A percentile compares a stretch with the other conserved stretches of the same genome.
phyloP scores from a whole-genome alignment of 2,113 vertebrate species.

The Amphiprion ocellaris region DNA sequence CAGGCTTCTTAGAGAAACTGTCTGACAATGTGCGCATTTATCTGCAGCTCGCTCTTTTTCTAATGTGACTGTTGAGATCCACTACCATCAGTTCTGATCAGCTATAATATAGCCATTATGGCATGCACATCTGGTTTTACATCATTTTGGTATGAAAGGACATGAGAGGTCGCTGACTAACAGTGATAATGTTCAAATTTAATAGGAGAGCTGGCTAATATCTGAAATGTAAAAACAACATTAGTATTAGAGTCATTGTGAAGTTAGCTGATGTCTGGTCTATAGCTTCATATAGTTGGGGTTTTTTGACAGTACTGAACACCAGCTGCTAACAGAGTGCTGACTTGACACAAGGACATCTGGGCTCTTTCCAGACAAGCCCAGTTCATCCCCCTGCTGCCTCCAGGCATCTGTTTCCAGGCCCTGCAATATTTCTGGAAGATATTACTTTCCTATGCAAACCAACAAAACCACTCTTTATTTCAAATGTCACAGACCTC shows the following conservation, averaged over 20 bases:
- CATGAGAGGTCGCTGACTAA: background rate
- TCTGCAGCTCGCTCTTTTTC: background rate
- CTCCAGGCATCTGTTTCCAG: slow-evolving; percentile 73
- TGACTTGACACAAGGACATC: slow-evolving; percentile 53
- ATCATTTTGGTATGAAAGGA: background rate
- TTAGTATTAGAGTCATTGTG: no score
- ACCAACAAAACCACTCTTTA: slow-evolving; percentile 79
- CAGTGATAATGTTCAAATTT: background rate
- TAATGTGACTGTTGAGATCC: background rate
- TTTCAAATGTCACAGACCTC: slow-evolving; percentile 79
- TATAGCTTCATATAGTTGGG: no score
- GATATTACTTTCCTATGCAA: slow-evolving; percentile 77
- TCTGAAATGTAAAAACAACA: no score
- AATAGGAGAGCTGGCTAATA: no score
- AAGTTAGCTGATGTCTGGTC: background rate
- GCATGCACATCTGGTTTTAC: background rate
- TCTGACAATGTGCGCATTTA: background rate
- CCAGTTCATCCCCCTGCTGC: slow-evolving; percentile 55
- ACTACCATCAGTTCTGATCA: background rate
- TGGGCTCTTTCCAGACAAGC: slow-evolving; percentile 60
- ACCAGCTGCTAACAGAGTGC: slow-evolving; percentile 51
- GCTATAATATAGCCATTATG: background rate
- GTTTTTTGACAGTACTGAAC: slow-evolving; percentile 30
- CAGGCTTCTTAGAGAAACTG: background rate
- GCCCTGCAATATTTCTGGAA: slow-evolving; percentile 75